A percentile compares a stretch with the other conserved stretches of the same genome.
Evolutionary conservation across 2,797 vertebrate species (phyloP).

Genomic region (Limosa lapponica): DNA sequence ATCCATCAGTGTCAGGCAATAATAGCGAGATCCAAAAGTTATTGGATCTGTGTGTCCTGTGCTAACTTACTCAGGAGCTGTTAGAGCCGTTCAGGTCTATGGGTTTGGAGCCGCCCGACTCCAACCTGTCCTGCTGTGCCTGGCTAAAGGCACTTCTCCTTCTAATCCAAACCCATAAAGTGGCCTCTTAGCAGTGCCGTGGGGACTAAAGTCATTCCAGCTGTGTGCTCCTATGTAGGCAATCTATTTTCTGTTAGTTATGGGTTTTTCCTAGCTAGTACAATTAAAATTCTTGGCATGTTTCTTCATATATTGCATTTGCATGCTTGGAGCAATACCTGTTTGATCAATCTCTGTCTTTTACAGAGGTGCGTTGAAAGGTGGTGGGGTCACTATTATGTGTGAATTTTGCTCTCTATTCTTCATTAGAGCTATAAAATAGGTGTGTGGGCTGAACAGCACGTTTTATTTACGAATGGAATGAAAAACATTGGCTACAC

Average conservation of each 20-base stretch:
- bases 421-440: conserved; percentile 48
- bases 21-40: neutral
- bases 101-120: neutral
- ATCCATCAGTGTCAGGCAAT: neutral
- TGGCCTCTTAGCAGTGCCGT: neutral
- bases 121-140: neutral
- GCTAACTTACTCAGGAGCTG: neutral
- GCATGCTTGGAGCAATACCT: neutral
- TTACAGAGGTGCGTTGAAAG: neutral
- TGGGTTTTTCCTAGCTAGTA: neutral
- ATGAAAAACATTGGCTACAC: neutral
- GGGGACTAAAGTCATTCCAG: conserved; percentile 44
- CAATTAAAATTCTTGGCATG: conserved; percentile 50
- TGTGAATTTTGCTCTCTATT: conserved; percentile 35
- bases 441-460: conserved; percentile 46
- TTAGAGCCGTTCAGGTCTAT: rapidly evolving
- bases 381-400: neutral
- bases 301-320: conserved; percentile 15
- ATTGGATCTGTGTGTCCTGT: neutral
- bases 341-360: neutral
- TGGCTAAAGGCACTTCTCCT: conserved; percentile 2
- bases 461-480: neutral
- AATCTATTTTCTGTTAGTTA: conserved; percentile 50
- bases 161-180: conserved; percentile 29
- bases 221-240: conserved; percentile 15